These are phyloP conservation scores for Chelonus formosanus DNA, from an alignment of 2,888 invertebrate genomes.

Conservation along the genomic window DNA sequence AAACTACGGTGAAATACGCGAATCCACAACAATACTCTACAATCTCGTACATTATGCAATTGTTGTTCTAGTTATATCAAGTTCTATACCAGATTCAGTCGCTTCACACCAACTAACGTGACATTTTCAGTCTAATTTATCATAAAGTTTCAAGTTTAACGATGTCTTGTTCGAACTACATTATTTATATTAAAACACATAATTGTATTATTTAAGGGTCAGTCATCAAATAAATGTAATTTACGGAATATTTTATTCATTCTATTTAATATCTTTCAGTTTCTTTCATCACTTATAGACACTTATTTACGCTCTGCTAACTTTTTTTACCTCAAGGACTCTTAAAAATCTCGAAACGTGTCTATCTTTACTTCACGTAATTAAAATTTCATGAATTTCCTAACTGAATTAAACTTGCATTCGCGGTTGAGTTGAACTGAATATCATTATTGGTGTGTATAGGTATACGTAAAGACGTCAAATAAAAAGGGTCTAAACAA, in stretches of 20 bases:
- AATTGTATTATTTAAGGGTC: no score
- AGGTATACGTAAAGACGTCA: not conserved
- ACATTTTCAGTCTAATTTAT: constrained; percentile 14
- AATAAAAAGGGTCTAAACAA: not conserved
- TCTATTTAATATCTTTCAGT: no score
- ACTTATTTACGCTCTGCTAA: not conserved
- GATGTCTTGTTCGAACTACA: not conserved
- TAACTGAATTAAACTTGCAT: constrained; percentile 25
- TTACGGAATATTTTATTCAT: no score
- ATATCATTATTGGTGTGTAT: constrained; percentile 1
- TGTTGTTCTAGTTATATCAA: constrained; percentile 27
- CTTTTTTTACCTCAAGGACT: not conserved
- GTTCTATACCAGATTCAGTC: constrained; percentile 10
- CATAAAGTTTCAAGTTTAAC: constrained; percentile 15
- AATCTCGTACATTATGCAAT: constrained; percentile 26
- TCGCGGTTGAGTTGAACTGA: not conserved
- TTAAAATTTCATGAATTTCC: constrained; percentile 26
- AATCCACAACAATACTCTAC: constrained; percentile 2
- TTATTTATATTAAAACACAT: no score
- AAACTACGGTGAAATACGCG: constrained; percentile 6
- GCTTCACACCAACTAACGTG: not conserved
- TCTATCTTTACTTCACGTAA: constrained; percentile 1
- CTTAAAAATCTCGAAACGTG: constrained; percentile 5
- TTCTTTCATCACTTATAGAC: not conserved
- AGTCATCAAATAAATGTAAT: no score